These are phyloP conservation scores for Oophaga sylvatica DNA, from an alignment of 2,797 vertebrate genomes.

Conservation along the genomic window DNA sequence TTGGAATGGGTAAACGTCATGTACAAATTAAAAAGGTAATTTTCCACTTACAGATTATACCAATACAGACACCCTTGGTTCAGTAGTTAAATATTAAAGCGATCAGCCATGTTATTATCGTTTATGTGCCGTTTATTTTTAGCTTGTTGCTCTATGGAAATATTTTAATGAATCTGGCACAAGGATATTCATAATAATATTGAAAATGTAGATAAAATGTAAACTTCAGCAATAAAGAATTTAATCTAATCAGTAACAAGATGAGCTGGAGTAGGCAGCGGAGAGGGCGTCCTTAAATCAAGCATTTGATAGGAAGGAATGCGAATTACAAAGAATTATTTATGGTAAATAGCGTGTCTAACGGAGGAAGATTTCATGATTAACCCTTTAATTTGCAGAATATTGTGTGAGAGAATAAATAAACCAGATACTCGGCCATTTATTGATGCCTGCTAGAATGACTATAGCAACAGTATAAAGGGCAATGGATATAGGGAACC, in stretches of 20 bases:
- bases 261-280: slow-evolving; percentile 14
- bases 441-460: neutral
- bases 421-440: neutral
- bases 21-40: slow-evolving; percentile 52
- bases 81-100: slow-evolving; percentile 48
- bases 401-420: neutral
- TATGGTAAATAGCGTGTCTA: slow-evolving; percentile 34
- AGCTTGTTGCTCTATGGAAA: slow-evolving; percentile 44
- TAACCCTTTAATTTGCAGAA: slow-evolving; percentile 6
- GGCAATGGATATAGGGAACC: neutral
- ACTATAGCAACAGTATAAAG: neutral
- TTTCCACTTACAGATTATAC: slow-evolving; percentile 51
- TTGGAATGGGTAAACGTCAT: slow-evolving; percentile 48
- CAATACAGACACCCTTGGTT: slow-evolving; percentile 45
- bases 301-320: slow-evolving; percentile 27
- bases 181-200: slow-evolving; percentile 42
- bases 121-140: slow-evolving; percentile 47
- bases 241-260: slow-evolving; percentile 44
- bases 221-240: slow-evolving; percentile 49
- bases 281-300: slow-evolving; percentile 29
- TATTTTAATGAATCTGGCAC: slow-evolving; percentile 48
- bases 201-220: slow-evolving; percentile 49
- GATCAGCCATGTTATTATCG: slow-evolving; percentile 49
- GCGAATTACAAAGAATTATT: slow-evolving; percentile 37
- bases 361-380: neutral